phyloP scores from a whole-genome alignment of 2,113 vertebrate genomes.

The Tragelaphus buxtoni region DNA sequence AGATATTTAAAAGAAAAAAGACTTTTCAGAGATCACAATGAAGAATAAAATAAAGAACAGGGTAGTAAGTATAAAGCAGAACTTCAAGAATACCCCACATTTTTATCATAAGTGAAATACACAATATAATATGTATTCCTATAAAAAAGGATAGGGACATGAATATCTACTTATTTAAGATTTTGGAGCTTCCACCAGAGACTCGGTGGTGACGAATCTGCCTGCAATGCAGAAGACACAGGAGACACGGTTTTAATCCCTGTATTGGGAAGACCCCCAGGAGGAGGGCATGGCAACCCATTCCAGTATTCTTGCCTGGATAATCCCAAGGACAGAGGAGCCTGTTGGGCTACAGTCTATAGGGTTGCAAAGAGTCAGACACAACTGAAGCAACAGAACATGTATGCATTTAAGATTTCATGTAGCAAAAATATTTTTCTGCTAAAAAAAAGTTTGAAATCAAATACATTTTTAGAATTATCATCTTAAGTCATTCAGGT shows the following conservation, averaged over 20 bases:
- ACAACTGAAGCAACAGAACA: neutral
- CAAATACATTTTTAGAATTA: neutral
- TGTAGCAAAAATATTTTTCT: neutral
- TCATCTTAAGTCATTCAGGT: neutral
- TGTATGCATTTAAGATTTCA: neutral
- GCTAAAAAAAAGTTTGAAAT: neutral
- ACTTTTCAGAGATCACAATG: neutral
- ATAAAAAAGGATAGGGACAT: neutral
- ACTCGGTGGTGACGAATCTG: neutral
- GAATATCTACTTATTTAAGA: neutral
- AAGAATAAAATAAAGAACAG: neutral
- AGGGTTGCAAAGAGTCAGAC: neutral
- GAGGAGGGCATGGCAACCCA: neutral
- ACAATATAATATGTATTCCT: neutral
- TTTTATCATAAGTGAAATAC: neutral
- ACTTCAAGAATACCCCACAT: neutral
- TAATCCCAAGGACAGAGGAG: neutral
- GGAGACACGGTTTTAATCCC: neutral
- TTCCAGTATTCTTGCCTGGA: neutral
- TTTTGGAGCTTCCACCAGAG: neutral
- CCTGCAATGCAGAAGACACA: neutral
- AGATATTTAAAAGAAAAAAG: neutral
- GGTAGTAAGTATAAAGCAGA: neutral
- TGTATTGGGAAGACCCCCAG: neutral
- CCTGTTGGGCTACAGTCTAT: neutral